Evolutionary conservation across 2,888 invertebrate genomes (phyloP).

Genomic region (Epsilonema sp.): DNA sequence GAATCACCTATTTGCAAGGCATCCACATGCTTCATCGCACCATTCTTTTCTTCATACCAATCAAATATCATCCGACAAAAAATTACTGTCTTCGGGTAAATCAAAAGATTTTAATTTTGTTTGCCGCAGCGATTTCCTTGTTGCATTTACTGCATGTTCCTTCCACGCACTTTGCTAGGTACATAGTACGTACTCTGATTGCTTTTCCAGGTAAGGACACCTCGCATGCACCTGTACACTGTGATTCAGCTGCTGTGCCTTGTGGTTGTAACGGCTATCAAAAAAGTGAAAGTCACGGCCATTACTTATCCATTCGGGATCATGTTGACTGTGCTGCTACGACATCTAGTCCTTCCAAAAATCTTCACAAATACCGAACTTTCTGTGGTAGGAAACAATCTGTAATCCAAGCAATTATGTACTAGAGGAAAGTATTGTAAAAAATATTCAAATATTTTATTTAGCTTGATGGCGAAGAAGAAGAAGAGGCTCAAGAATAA

Average conservation of each 20-base stretch:
- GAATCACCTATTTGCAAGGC: constrained; percentile 71
- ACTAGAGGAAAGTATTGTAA: too few relatives aligned
- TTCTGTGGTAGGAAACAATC: not conserved
- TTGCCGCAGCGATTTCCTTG: too few relatives aligned
- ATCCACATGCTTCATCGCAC: constrained; percentile 78
- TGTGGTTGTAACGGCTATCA: not conserved
- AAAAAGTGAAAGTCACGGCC: not conserved
- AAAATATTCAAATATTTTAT: too few relatives aligned
- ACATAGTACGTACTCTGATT: too few relatives aligned
- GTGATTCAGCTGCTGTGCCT: not conserved
- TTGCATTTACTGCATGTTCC: too few relatives aligned
- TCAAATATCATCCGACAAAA: constrained; percentile 74
- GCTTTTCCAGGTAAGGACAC: not conserved
- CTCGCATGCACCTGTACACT: not conserved
- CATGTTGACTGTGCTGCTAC: not conserved
- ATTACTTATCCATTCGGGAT: not conserved
- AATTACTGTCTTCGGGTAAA: constrained; percentile 64
- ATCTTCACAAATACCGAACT: not conserved
- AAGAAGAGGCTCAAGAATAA: too few relatives aligned
- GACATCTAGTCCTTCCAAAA: not conserved
- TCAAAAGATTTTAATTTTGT: constrained; percentile 7
- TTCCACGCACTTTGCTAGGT: too few relatives aligned
- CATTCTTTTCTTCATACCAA: constrained; percentile 69
- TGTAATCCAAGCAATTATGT: too few relatives aligned
- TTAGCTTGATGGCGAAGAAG: too few relatives aligned